A percentile compares a stretch with the other conserved stretches of the same genome.
These are phyloP conservation scores for Metaphire vulgaris DNA, from an alignment of 1,140 invertebrate species.

Conservation along the genomic window DNA sequence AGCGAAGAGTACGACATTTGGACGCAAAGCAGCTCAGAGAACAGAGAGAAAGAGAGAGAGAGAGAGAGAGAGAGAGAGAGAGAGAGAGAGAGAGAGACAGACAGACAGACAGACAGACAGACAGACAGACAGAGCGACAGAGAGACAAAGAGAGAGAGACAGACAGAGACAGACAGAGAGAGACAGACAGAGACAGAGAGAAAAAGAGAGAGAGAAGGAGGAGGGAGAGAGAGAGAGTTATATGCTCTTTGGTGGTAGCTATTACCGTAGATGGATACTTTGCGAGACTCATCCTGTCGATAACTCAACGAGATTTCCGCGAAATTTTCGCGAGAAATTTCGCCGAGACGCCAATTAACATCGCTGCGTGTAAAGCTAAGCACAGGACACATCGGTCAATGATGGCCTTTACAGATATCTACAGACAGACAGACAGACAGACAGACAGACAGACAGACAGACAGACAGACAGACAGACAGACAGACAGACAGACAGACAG, in stretches of 20 bases:
- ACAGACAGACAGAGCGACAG: neutral
- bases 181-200: neutral
- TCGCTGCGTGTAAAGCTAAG: no score
- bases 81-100: neutral
- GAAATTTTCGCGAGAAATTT: no score
- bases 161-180: neutral
- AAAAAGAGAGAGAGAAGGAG: neutral
- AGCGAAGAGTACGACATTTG: no score
- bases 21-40: neutral
- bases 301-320: no score
- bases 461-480: neutral
- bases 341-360: no score
- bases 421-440: neutral
- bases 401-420: neutral
- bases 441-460: neutral
- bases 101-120: neutral
- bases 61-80: neutral
- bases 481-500: neutral
- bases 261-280: no score
- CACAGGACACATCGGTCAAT: no score
- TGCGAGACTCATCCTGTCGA: no score
- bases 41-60: neutral
- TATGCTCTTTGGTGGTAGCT: no score
- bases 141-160: neutral
- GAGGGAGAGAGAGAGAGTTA: neutral